Base-by-base conservation (phyloP, 1,140 invertebrate genomes). In the Harlomillsia oculata region DNA sequence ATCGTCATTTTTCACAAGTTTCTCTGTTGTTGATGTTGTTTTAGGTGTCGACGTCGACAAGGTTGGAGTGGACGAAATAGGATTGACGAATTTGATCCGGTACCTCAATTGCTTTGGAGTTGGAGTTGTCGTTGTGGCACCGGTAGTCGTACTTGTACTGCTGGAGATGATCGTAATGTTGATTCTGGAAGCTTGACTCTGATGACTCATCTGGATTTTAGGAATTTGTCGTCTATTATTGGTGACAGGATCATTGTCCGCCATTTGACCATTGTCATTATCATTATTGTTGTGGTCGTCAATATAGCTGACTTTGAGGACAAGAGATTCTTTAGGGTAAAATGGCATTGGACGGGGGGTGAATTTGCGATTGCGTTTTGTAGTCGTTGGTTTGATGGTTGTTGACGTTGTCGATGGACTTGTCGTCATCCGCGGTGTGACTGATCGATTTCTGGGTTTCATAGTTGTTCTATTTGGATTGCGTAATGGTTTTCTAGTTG, bases 211-310 rank as follows among this genome's bases (percentile, higher is more conserved):
- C 30, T 2, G 28, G 45, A 18, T 32, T 23, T 13, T 32, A 21
- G 18, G 30, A 48, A 6, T 32, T n/a, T 18, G 30, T 48, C 20
- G 45, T 16, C 1, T 11, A 0, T 20, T 9, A 30, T 13, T 28
- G 28, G 9, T 16, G 45, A 41, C 9, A 21, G 39, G n/a, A 16
- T 41, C 39, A 20, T 16, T 32, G 21, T 48, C n/a, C n/a, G n/a
- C n/a, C n/a, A n/a, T n/a, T n/a, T n/a, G n/a, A n/a, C n/a, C 11
- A 21, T 48, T 48, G 4, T 32, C 1, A 30, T 3, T 5, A 30
- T 28, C 30, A 34, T 48, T 48, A 32, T n/a, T 20, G 45, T 46
- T 16, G 44, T 18, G 32, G 44, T 48, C 25, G 45, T 48, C 6
- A 30, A 16, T 11, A 18, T 48, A 30, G 28, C 21, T 18, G 45